Conservation (phyloP, 1,140 invertebrate genomes). For the Pachypeltis micranthus region DNA sequence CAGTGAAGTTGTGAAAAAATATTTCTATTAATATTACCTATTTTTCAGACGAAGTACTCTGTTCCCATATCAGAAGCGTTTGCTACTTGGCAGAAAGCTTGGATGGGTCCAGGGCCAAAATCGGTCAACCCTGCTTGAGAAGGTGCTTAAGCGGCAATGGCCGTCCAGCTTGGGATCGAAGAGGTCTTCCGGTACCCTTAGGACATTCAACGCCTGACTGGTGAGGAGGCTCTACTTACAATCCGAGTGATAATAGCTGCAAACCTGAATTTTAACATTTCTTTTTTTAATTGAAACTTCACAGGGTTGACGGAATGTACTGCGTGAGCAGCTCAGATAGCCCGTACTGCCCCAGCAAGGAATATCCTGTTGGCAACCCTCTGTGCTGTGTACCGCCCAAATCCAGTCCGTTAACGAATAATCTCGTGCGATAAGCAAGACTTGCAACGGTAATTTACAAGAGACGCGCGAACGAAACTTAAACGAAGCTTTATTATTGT, state of each 20-base stretch:
- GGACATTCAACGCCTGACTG: conserved; percentile 45
- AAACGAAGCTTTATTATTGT: too few relatives aligned
- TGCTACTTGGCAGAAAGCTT: conserved; percentile 63
- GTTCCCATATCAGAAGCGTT: conserved; percentile 59
- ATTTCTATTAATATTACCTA: too few relatives aligned
- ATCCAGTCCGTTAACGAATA: conserved; percentile 1
- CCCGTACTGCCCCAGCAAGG: conserved; percentile 51
- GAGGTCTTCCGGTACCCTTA: conserved; percentile 36
- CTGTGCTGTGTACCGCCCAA: conserved; percentile 43
- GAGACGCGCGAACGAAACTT: too few relatives aligned
- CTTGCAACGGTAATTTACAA: too few relatives aligned
- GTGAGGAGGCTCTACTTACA: too few relatives aligned
- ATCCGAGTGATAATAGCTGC: too few relatives aligned
- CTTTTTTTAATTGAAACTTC: conserved; percentile 24
- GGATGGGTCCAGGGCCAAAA: conserved; percentile 34
- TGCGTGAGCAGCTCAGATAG: conserved; percentile 45
- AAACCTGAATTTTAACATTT: too few relatives aligned
- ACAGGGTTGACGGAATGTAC: conserved; percentile 50
- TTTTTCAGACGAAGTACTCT: conserved; percentile 49
- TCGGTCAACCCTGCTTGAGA: conserved; percentile 52
- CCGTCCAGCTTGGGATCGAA: conserved; percentile 26
- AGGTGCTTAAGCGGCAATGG: conserved; percentile 40
- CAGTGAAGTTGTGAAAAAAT: too few relatives aligned
- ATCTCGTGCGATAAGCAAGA: conserved; percentile 14
- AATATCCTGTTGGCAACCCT: conserved; percentile 42